Conservation (phyloP, 2,113 vertebrate genomes). For the Anthoscopus minutus region DNA sequence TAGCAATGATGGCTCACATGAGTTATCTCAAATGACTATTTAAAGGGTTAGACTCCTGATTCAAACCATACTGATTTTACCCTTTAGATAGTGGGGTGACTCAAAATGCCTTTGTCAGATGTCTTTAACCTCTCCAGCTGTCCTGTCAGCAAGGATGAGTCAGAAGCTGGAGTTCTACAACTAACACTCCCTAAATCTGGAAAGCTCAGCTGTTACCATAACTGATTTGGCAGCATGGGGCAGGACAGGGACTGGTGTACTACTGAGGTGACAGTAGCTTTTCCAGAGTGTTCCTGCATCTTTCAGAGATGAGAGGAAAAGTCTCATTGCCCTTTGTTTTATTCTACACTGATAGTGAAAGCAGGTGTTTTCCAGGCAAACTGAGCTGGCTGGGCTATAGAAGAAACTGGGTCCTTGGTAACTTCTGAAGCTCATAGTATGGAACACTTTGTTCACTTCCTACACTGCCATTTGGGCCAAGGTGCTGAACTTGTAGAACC, state of each 20-base stretch:
- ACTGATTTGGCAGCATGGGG: not conserved
- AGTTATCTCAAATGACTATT: not conserved
- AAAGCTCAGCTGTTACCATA: slow-evolving; percentile 1
- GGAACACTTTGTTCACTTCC: not conserved
- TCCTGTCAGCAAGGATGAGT: slow-evolving; percentile 2
- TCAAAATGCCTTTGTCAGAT: not conserved
- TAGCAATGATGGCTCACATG: not conserved
- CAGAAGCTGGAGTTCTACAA: not conserved
- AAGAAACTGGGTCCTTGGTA: not conserved
- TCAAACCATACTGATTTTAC: not conserved
- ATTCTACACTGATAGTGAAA: not conserved
- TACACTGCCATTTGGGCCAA: not conserved
- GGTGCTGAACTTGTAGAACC: not conserved
- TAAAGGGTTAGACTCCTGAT: not conserved
- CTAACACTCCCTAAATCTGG: slow-evolving; percentile 4
- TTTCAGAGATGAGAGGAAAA: not conserved
- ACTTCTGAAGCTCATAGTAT: not conserved
- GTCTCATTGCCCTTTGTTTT: not conserved
- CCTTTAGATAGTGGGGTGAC: not conserved
- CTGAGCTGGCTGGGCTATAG: not conserved
- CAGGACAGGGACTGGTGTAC: not conserved
- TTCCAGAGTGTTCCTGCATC: not conserved
- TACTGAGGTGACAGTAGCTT: not conserved
- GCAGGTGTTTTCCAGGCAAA: not conserved
- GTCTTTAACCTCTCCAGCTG: slow-evolving; percentile 19